Evolutionary conservation across 2,797 vertebrate genomes (phyloP), one percentile per base, ranked within the genome.

Genomic region (Cygnus olor): DNA sequence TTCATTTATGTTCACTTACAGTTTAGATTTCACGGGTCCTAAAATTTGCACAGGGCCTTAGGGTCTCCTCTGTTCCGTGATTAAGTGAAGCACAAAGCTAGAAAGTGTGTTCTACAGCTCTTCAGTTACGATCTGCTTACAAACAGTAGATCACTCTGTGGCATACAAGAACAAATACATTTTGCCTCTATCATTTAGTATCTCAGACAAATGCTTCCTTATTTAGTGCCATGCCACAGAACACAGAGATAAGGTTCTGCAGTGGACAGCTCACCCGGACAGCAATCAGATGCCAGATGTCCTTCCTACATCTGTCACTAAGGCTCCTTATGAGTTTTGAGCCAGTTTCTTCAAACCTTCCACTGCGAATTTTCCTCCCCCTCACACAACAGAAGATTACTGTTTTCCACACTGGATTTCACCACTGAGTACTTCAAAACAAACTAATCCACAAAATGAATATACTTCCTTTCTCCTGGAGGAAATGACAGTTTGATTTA

Each of bases 1-100:
- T 79, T 96, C 95, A 97, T 97, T 97, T 97, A 82, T 11, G 32
- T 96, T 97, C 76, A 27, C 78, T 97, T 90, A 88, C 84, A 71
- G 77, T 89, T 94, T 73, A 85, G 86, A 83, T 86, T 96, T 95
- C 83, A 88, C 14, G 32, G 88, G 82, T 92, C 80, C 85, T 83
- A 72, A 89, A 76, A 96, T 95, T 90, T 94, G 87, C 79, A 92
- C 60, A 64, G 24, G 24, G 53, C 72, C 91, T 90, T 61, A 11
- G 86, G 94, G 85, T 78, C 70, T 70, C 81, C 65, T 89, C 88
- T 87, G 32, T 36, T 88, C 60, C 49, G 5, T 74, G 85, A 91
- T 69, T 90, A 95, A 94, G 80, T 30, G 65, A 91, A 94, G 34
- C 57, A 84, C 92, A 61, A 89, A 71, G 66, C 30, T 86, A 91